A percentile compares a stretch with the other conserved stretches of the same genome.
Evolutionary conservation across 2,113 vertebrate genomes (phyloP).

Genomic region (Prietella phreatophila): DNA sequence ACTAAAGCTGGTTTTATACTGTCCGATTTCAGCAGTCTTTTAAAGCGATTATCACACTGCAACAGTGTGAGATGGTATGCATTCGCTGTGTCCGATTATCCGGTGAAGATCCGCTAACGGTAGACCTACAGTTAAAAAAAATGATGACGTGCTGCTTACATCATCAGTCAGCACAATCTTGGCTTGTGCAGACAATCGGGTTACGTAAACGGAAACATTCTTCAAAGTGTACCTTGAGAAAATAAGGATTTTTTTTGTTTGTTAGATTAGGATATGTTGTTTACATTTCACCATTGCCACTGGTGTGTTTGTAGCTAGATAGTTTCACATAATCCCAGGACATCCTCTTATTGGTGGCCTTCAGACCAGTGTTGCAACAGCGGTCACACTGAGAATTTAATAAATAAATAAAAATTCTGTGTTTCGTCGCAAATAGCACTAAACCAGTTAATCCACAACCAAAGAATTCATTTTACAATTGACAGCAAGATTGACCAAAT

Average conservation of each 20-base stretch:
- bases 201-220: background rate
- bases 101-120: background rate
- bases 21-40: background rate
- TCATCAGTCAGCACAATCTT: background rate
- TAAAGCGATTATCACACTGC: background rate
- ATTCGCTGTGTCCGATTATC: background rate
- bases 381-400: background rate
- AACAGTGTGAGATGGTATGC: too few relatives aligned
- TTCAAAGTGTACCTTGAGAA: background rate
- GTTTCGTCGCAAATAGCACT: background rate
- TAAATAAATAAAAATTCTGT: background rate
- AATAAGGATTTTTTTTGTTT: background rate
- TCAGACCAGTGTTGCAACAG: background rate
- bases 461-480: background rate
- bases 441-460: background rate
- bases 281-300: background rate
- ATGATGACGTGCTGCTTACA: background rate
- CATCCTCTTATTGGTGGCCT: background rate
- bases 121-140: slow-evolving; percentile 1
- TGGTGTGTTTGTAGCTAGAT: background rate
- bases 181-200: background rate
- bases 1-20: background rate
- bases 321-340: background rate
- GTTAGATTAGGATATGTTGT: background rate
- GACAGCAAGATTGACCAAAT: background rate